phyloP scores from a whole-genome alignment of 2,888 invertebrate genomes.

The Aspidiotus destructor region DNA sequence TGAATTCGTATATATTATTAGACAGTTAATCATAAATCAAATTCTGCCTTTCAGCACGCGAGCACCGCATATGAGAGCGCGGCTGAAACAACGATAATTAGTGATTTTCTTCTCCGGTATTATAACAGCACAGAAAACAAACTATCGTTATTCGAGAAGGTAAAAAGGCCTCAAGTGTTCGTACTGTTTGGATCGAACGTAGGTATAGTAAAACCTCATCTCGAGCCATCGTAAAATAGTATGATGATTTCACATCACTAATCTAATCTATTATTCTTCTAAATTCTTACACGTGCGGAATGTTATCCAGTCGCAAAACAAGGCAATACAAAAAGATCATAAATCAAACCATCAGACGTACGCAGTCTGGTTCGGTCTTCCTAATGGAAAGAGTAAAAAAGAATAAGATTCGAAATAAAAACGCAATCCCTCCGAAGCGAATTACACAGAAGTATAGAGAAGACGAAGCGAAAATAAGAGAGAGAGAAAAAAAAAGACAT shows the following conservation, averaged over 20 bases:
- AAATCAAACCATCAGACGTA: slow-evolving; percentile 31
- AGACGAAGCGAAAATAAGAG: not conserved
- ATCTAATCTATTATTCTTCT: slow-evolving; percentile 31
- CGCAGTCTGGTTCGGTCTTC: slow-evolving; percentile 29
- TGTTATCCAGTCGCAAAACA: slow-evolving; percentile 33
- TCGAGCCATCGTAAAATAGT: slow-evolving; percentile 7
- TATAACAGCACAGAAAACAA: too few species aligned
- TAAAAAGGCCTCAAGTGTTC: too few species aligned
- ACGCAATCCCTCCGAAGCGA: slow-evolving; percentile 6
- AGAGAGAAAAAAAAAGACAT: slow-evolving; percentile 4
- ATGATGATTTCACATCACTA: slow-evolving; percentile 10
- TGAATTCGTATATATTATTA: too few species aligned
- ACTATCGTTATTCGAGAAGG: too few species aligned
- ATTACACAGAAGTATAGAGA: slow-evolving; percentile 6
- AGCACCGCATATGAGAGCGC: too few species aligned
- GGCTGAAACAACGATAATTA: too few species aligned
- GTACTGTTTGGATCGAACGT: too few species aligned
- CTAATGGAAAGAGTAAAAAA: not conserved
- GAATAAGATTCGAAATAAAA: not conserved
- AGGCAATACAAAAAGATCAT: slow-evolving; percentile 33
- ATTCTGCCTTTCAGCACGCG: too few species aligned
- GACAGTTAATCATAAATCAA: too few species aligned
- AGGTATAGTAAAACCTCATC: not conserved
- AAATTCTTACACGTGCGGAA: slow-evolving; percentile 30
- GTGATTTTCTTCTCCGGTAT: too few species aligned